Base-by-base conservation (phyloP, 2,888 invertebrate species). In the Tinea trinotella region DNA sequence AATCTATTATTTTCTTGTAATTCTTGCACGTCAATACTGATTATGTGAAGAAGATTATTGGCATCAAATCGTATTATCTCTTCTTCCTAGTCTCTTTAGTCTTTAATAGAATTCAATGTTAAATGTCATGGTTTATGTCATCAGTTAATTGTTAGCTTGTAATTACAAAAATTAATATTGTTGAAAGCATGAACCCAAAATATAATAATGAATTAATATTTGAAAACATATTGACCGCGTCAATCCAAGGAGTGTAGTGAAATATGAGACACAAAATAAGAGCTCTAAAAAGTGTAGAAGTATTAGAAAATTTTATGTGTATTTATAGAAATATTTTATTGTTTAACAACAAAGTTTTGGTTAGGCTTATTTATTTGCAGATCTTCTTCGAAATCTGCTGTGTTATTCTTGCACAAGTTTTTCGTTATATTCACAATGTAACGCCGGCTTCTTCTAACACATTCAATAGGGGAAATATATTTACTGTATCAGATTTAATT, bases 281-380 rank as follows among this genome's bases (percentile, higher is more conserved):
- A 5, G 12, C 44, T 3, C 10, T 44, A 10, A 44, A 15, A 44
- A 44, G 4, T 17, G 6, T 44, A 17, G 4, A 44, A 17, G 5
- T 44, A 17, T 44, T 44, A 17, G 44, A 44, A 44, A 44, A 44
- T 13, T 17, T 44, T 17, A 17, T 44, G 4, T 44, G 44, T 44
- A 15, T 44, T 15, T 36, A 36, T 36, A 6, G 36, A 36, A 36
- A 36, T n/a, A n/a, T 36, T 9, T 36, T n/a, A 4, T 36, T 36
- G 36, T 36, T 36, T 9, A 36, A 36, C 6, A 36, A 36, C 12
- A 36, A 36, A 36, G 36, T 36, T 36, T n/a, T 36, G 5, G 36
- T 36, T 5, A 6, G 12, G 6, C 6, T 36, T 36, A n/a, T 36
- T n/a, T 36, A 36, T 36, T 36, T 36, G 7, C 36, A 36, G 6